A percentile compares a stretch with the other conserved stretches of the same genome.
Conservation (phyloP, 2,113 vertebrate genomes). For the Cinclus mexicanus region DNA sequence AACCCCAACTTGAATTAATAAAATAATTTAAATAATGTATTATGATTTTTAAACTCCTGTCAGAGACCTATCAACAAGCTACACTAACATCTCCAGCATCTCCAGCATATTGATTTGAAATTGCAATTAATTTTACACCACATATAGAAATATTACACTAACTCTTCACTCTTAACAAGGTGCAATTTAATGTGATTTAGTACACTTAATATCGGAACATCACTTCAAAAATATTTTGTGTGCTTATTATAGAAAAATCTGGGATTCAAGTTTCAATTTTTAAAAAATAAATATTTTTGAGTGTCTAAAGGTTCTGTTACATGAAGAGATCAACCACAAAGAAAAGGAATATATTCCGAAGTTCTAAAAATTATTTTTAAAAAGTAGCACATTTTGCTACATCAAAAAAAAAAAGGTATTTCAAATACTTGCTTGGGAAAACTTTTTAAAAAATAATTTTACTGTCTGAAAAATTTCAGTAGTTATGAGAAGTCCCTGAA, state of each 20-base stretch:
- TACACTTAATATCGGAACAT: neutral
- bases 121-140: neutral
- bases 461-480: neutral
- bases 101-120: neutral
- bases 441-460: neutral
- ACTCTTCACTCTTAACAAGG: neutral
- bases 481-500: neutral
- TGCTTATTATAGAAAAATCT: neutral
- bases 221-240: neutral
- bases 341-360: neutral
- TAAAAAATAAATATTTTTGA: neutral
- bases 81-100: neutral
- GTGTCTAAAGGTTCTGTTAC: neutral
- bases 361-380: neutral
- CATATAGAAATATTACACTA: neutral
- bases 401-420: neutral
- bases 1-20: neutral
- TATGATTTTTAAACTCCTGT: neutral
- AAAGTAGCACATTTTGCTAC: neutral
- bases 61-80: neutral
- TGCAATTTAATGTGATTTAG: neutral
- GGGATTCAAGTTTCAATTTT: neutral
- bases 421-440: neutral
- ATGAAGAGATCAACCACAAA: neutral
- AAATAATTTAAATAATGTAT: neutral